These are phyloP conservation scores for Ophion costatus DNA, from an alignment of 2,888 invertebrate genomes.

Conservation along the genomic window DNA sequence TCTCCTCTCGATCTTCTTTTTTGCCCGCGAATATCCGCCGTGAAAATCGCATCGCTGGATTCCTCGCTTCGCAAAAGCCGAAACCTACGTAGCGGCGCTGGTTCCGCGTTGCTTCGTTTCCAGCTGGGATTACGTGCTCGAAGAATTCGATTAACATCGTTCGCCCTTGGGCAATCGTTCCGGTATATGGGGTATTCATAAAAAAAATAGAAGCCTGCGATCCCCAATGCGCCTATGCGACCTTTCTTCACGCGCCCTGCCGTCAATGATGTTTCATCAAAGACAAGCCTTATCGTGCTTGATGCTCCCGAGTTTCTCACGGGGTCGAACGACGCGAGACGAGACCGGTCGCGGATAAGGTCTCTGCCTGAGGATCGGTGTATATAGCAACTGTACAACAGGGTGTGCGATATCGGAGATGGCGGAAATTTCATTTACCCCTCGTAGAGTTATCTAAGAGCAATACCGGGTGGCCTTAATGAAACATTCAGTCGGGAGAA, in stretches of 20 bases:
- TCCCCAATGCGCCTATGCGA: conserved; percentile 27
- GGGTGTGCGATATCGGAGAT: conserved; percentile 82
- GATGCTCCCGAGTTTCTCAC: conserved; percentile 53
- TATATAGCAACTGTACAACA: conserved; percentile 49
- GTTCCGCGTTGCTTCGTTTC: neutral
- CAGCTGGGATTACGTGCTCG: neutral
- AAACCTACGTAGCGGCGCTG: conserved; percentile 5
- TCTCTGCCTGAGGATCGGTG: conserved; percentile 36
- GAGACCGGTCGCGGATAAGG: conserved; percentile 58
- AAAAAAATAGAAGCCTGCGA: neutral
- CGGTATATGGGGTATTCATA: neutral
- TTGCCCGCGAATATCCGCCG: conserved; percentile 43
- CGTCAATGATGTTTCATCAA: conserved; percentile 81
- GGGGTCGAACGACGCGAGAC: conserved; percentile 59
- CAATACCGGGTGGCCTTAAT: conserved; percentile 84
- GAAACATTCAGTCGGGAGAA: conserved; percentile 84
- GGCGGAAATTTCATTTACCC: conserved; percentile 84
- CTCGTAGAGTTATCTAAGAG: conserved; percentile 84
- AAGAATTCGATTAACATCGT: conserved; percentile 10
- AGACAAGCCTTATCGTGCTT: conserved; percentile 70
- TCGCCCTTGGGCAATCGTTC: neutral
- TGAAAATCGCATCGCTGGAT: conserved; percentile 60
- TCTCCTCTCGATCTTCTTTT: conserved; percentile 64
- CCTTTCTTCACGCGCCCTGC: conserved; percentile 58
- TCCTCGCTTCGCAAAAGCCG: conserved; percentile 23